phyloP scores from a whole-genome alignment of 2,888 invertebrate genomes.

The Apomyelois bistriatella region DNA sequence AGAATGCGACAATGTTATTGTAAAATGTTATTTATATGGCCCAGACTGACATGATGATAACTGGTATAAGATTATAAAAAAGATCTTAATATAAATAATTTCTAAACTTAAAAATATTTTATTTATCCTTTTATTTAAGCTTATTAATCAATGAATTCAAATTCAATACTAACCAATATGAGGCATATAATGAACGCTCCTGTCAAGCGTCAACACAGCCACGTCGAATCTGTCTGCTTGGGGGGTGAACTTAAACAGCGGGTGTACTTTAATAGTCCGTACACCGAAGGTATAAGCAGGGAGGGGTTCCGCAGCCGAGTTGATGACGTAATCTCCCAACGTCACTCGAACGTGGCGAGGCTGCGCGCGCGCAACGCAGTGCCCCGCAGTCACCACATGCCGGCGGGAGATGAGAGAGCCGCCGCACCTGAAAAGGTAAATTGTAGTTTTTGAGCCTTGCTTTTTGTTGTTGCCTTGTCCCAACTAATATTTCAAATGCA shows the following conservation, averaged over 20 bases:
- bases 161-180: slow-evolving; percentile 82
- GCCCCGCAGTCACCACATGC: slow-evolving; percentile 96
- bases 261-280: slow-evolving; percentile 92
- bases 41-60: too few species aligned
- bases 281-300: slow-evolving; percentile 96
- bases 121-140: too few species aligned
- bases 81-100: too few species aligned
- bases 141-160: background rate
- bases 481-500: too few species aligned
- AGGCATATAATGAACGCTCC: slow-evolving; percentile 94
- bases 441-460: too few species aligned
- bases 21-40: too few species aligned
- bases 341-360: slow-evolving; percentile 95
- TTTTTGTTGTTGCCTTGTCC: too few species aligned
- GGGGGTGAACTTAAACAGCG: slow-evolving; percentile 91
- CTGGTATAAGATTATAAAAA: too few species aligned
- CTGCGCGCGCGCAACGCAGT: slow-evolving; percentile 94
- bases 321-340: slow-evolving; percentile 95
- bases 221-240: slow-evolving; percentile 95
- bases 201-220: slow-evolving; percentile 91
- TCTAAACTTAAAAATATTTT: too few species aligned
- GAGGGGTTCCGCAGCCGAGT: slow-evolving; percentile 93
- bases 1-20: too few species aligned
- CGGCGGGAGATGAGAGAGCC: slow-evolving; percentile 94
- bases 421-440: slow-evolving; percentile 84